phyloP scores from a whole-genome alignment of 2,888 invertebrate genomes.

The Horisme vitalbata region DNA sequence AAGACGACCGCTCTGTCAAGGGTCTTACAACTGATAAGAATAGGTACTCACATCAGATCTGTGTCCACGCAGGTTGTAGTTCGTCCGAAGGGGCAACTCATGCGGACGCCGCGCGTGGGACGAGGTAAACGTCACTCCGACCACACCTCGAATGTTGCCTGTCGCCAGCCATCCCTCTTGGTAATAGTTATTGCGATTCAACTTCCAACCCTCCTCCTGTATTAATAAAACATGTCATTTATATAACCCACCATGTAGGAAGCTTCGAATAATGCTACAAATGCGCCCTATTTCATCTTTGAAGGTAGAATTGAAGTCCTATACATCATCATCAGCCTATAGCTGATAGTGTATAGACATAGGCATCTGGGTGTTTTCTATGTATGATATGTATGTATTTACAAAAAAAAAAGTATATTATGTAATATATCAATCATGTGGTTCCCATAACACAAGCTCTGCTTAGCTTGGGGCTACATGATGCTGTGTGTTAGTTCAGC shows the following conservation, averaged over 20 bases:
- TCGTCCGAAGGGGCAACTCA: constrained; percentile 94
- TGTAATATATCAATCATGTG: too few species aligned
- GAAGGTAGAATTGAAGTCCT: not conserved
- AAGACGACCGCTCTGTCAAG: too few species aligned
- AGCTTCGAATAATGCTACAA: not conserved
- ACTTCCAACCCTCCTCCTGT: constrained; percentile 97
- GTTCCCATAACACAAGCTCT: too few species aligned
- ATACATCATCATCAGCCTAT: not conserved
- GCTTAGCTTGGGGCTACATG: too few species aligned
- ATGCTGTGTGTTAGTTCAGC: too few species aligned
- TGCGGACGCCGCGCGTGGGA: constrained; percentile 94
- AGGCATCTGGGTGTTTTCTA: too few species aligned
- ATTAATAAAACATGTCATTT: constrained; percentile 14
- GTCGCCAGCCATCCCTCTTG: constrained; percentile 99
- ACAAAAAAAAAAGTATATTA: too few species aligned
- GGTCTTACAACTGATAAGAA: not conserved
- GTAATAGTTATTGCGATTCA: constrained; percentile 97
- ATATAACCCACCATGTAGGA: not conserved
- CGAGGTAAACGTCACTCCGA: constrained; percentile 98
- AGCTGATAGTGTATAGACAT: not conserved
- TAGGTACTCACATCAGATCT: constrained; percentile 91
- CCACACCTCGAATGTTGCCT: constrained; percentile 96
- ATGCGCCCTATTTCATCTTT: not conserved
- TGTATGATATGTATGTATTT: too few species aligned
- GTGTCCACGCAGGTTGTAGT: constrained; percentile 98